Evolutionary conservation across 2,888 invertebrate species (phyloP).

Genomic region (Ptilodon capucinus): DNA sequence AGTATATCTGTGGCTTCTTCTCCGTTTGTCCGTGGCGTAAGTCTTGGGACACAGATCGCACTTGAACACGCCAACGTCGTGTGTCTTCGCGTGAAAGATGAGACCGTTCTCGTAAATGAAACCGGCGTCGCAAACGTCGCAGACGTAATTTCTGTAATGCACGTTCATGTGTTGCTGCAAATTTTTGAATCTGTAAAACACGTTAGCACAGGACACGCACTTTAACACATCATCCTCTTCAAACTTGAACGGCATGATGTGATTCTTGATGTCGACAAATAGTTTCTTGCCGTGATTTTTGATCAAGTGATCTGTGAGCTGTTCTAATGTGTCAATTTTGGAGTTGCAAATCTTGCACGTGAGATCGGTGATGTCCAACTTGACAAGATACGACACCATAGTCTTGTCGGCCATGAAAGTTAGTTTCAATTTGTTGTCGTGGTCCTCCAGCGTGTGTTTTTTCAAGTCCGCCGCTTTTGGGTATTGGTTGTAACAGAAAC

Average conservation of each 20-base stretch:
- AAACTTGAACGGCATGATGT: background rate
- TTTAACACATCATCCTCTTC: background rate
- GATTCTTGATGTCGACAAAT: background rate
- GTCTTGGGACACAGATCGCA: conserved; percentile 62
- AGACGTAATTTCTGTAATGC: conserved; percentile 55
- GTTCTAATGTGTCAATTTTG: conserved; percentile 10
- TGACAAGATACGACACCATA: background rate
- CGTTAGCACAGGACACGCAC: background rate
- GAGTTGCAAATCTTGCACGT: conserved; percentile 13
- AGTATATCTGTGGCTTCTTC: conserved; percentile 58
- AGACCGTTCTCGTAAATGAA: conserved; percentile 49
- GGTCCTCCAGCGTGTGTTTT: conserved; percentile 25
- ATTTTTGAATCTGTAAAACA: conserved; percentile 10
- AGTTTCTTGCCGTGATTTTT: conserved; percentile 4
- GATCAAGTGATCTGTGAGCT: conserved; percentile 14
- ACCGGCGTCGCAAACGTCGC: conserved; percentile 50
- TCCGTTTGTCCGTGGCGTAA: conserved; percentile 65
- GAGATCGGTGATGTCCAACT: conserved; percentile 16
- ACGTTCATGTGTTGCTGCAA: conserved; percentile 55
- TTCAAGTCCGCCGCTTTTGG: conserved; percentile 28
- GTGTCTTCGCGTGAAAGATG: conserved; percentile 41
- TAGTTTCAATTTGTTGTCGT: conserved; percentile 11
- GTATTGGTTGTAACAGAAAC: conserved; percentile 28
- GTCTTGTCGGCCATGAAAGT: background rate
- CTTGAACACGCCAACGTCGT: conserved; percentile 46